Base-by-base conservation (phyloP, 2,888 invertebrate species). In the Agrotis clavis region DNA sequence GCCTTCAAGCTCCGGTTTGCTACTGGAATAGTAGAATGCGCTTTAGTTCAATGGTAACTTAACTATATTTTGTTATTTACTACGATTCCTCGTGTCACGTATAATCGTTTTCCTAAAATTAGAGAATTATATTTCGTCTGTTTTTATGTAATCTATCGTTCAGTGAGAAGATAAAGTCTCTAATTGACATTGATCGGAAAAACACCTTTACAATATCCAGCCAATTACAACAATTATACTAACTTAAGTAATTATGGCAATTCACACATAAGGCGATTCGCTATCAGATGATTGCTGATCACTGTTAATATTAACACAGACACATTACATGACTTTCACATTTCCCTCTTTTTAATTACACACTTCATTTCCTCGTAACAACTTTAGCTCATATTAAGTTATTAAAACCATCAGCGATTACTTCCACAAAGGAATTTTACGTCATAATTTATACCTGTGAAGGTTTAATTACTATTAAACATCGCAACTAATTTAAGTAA, bases 381-480 rank as follows among this genome's bases (percentile, higher is more conserved):
- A 62, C 7, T 53, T 50, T 16, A 50, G 63, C 35, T 51, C 48
- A 56, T 63, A 47, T 13, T 75, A 64, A 45, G 18, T 16, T 70
- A 74, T 70, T 50, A 50, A 73, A 73, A 54, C 21, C 35, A 57
- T 47, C 35, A 60, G n/a, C 59, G 21, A 74, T 65, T 60, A 35
- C 50, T 63, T 64, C 19, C 30, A 63, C 11, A 41, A 41, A 41
- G 41, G 41, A 64, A 54, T 63, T 54, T 60, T 19, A 51, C 19
- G 16, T 67, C 19, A 64, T 65, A 63, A 51, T 72, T 56, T n/a
- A 79, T 70, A 35, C 41, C 48, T 66, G 51, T 59, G 35, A 62
- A 67, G 53, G 19, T 65, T 69, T 45, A 82, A 78, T 79, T 68
- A 65, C 56, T 50, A 48, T 56, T 21, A 71, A 80, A 82, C 50